phyloP scores from a whole-genome alignment of 2,888 invertebrate genomes.

The Heliconius sara region DNA sequence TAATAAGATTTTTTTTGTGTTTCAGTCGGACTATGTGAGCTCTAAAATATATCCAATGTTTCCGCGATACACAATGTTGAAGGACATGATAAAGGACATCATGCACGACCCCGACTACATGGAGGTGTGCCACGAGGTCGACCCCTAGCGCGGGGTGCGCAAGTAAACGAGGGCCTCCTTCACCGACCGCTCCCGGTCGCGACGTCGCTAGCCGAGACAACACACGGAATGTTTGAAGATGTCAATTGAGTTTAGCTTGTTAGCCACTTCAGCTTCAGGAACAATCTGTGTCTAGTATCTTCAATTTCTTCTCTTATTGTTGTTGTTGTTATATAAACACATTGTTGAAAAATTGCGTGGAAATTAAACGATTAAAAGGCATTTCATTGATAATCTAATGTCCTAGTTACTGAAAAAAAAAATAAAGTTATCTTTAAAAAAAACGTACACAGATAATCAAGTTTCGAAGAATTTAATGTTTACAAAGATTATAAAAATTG shows the following conservation, averaged over 20 bases:
- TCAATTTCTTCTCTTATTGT: background rate
- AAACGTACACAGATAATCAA: background rate
- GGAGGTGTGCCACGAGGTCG: constrained; percentile 97
- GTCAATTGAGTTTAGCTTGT: background rate
- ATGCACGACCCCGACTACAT: constrained; percentile 98
- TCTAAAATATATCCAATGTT: constrained; percentile 97
- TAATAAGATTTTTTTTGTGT: constrained; percentile 30
- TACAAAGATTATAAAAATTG: background rate
- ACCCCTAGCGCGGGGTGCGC: constrained; percentile 87
- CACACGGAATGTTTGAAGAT: constrained; percentile 18
- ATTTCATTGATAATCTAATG: no score
- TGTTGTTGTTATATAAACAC: no score
- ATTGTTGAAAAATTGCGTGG: no score
- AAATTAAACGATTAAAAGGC: no score
- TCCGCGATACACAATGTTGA: constrained; percentile 96
- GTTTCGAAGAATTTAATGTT: background rate
- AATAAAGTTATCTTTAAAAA: background rate
- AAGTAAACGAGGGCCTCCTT: constrained; percentile 80
- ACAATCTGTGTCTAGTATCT: background rate
- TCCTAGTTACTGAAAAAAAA: background rate
- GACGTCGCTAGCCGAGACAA: constrained; percentile 67
- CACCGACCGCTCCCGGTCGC: constrained; percentile 76
- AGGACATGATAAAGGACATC: constrained; percentile 98
- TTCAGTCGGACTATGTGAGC: constrained; percentile 93
- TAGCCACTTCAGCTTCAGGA: constrained; percentile 6